Percentiles rank a stretch among this genome's conserved stretches.
These are phyloP conservation scores for Empis stercorea DNA, from an alignment of 2,888 invertebrate genomes.

Conservation along the genomic window DNA sequence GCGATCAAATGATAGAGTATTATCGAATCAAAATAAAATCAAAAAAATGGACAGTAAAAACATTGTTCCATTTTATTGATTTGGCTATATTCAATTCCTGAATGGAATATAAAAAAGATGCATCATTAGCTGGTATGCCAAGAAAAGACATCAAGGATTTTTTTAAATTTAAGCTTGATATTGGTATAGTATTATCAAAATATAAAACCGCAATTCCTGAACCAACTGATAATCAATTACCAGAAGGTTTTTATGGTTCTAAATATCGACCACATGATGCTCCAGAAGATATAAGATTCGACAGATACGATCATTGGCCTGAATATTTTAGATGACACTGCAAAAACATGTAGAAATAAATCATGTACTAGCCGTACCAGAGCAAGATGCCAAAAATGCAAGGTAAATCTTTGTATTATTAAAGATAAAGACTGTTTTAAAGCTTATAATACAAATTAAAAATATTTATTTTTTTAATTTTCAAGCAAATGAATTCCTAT, in stretches of 20 bases:
- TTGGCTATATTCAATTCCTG: conserved; percentile 6
- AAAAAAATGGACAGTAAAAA: conserved; percentile 10
- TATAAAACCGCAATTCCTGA: neutral
- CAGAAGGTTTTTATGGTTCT: neutral
- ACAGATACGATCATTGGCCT: neutral
- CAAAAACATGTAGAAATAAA: neutral
- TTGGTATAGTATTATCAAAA: neutral
- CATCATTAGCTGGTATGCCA: neutral
- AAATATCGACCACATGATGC: neutral
- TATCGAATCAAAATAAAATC: conserved; percentile 7
- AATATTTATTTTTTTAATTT: no score
- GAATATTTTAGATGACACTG: neutral
- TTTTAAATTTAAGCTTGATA: neutral
- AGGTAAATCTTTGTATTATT: neutral
- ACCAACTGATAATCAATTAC: neutral
- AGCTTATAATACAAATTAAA: no score
- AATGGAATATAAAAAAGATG: conserved; percentile 9
- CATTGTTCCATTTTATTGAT: conserved; percentile 10
- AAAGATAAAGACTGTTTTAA: no score
- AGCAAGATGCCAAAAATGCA: conserved; percentile 1
- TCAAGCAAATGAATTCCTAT: no score
- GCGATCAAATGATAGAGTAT: conserved; percentile 10
- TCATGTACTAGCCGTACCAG: neutral
- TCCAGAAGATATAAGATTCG: neutral
- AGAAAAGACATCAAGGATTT: neutral